A percentile compares a stretch with the other conserved stretches of the same genome.
Conservation (phyloP, 1,140 invertebrate species). For the Elysia chlorotica region DNA sequence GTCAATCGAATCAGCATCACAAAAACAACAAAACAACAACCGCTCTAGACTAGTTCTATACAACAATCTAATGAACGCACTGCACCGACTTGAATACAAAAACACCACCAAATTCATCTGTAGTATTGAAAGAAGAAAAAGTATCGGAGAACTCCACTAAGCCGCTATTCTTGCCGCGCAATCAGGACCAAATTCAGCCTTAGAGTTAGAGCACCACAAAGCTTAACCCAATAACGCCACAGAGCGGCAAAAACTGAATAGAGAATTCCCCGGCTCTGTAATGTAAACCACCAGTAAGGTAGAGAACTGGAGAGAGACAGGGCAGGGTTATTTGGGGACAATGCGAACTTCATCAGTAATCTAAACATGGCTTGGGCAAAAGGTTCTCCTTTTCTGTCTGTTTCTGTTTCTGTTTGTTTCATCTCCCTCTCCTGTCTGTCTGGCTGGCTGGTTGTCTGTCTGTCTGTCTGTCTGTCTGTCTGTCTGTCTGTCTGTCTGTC, state of each 20-base stretch:
- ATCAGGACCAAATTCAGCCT: too few species aligned
- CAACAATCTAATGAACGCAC: too few species aligned
- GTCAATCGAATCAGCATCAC: neutral
- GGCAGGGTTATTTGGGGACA: neutral
- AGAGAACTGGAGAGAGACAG: neutral
- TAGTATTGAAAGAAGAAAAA: too few species aligned
- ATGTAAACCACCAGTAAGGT: neutral
- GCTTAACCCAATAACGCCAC: too few species aligned
- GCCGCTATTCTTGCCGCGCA: too few species aligned
- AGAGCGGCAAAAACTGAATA: neutral
- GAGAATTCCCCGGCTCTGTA: neutral
- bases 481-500: neutral
- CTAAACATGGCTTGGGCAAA: neutral
- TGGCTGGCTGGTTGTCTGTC: constrained; percentile 29
- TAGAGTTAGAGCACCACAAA: too few species aligned
- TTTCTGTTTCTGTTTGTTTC: neutral
- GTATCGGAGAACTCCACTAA: too few species aligned
- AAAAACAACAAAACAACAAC: neutral
- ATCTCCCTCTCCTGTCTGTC: neutral
- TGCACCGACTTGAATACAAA: too few species aligned
- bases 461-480: constrained; percentile 34
- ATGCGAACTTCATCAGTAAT: neutral
- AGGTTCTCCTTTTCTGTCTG: neutral
- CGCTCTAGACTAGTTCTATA: neutral
- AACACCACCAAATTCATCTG: too few species aligned